A percentile compares a stretch with the other conserved stretches of the same genome.
Evolutionary conservation across 1,140 invertebrate species (phyloP).

Genomic region (Ceratosolen fusciceps): DNA sequence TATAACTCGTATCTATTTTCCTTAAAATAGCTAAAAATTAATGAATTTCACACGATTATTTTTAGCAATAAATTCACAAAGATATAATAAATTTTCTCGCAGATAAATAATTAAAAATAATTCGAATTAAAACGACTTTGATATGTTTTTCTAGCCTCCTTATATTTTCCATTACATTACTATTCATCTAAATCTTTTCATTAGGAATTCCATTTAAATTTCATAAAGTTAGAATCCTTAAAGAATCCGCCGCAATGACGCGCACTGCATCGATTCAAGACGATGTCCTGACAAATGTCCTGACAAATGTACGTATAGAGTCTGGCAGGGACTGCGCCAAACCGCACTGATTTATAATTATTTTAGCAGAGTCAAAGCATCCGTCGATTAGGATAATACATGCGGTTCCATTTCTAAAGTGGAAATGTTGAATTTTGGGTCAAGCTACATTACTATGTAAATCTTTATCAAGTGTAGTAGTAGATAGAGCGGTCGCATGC

Average conservation of each 20-base stretch:
- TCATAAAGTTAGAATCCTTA: neutral
- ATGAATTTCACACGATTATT: too few species aligned
- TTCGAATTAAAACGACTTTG: too few species aligned
- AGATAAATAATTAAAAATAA: too few species aligned
- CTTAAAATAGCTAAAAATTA: too few species aligned
- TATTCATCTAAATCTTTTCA: too few species aligned
- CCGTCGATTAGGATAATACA: neutral
- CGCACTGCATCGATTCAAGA: neutral
- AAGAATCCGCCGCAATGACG: neutral
- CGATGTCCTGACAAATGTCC: neutral
- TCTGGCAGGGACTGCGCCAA: neutral
- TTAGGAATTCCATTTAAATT: neutral
- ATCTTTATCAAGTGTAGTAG: neutral
- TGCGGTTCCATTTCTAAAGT: neutral
- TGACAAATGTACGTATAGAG: too few species aligned
- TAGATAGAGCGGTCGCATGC: neutral
- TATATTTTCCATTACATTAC: too few species aligned
- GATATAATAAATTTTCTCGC: too few species aligned
- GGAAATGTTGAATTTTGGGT: slow-evolving; percentile 6
- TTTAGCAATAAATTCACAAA: too few species aligned
- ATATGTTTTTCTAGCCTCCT: too few species aligned
- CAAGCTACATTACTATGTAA: neutral
- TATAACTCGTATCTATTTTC: too few species aligned
- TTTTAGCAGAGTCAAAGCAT: neutral
- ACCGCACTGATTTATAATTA: neutral